Base-by-base conservation (phyloP, 2,113 vertebrate species). In the Labeo catla region DNA sequence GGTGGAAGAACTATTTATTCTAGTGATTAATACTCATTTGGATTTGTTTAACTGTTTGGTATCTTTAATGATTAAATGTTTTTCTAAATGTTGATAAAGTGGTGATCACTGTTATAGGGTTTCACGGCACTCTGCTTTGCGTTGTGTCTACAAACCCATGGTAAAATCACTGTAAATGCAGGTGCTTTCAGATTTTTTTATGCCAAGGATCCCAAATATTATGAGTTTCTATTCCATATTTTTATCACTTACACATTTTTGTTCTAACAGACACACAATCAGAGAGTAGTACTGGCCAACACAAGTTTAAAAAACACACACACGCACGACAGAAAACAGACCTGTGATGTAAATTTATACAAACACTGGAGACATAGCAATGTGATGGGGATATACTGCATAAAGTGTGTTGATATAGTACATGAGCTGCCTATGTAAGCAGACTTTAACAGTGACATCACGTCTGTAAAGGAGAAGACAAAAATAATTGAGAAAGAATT, bases 351-450 rank as follows among this genome's bases (percentile, higher is more conserved):
- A 54, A 68, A 68, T 70, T 23, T 39, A 80, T 66, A 80, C 66
- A 80, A 57, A 54, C 72, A 65, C 34, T 66, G 15, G 15, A 65
- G 65, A 85, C 76, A 79, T 79, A 78, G 49, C 28, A 68, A 49
- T 70, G 74, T 79, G 84, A 50, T n/a, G 28, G 61, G 49, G 54
- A 68, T 68, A 45, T 70, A 19, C 63, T n/a, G 34, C 70, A 16
- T 61, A 57, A 28, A 28, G 13, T 88, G 86, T 8, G 83, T 59
- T 16, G 49, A 84, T 50, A 76, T 21, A 43, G 57, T 23, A 8
- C 49, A 19, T 45, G 59, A 66, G 23, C 43, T 63, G 77, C n/a
- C n/a, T 50, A 66, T 66, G 45, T 81, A 81, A 66, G 61, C 45
- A 50, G 23, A 81, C 28, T 81, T 16, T 34, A 49, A 49, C 79